Conservation (phyloP, 2,113 vertebrate species). For the Hypomesus transpacificus region DNA sequence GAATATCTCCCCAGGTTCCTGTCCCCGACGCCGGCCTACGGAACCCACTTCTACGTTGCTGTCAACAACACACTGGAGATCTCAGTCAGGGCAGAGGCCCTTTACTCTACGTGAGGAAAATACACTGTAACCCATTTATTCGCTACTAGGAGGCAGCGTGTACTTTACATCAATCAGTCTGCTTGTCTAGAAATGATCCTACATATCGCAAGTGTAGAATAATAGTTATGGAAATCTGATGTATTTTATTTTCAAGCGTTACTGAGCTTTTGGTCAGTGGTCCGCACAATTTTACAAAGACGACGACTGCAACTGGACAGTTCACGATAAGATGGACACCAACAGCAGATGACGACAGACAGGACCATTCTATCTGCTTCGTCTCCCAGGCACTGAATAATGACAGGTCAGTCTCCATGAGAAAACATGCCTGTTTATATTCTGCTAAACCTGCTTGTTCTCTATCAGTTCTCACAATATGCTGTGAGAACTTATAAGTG, state of each 20-base stretch:
- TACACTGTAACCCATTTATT: not conserved
- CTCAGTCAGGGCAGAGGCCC: conserved; percentile 8
- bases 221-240: not conserved
- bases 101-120: not conserved
- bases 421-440: not conserved
- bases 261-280: not conserved
- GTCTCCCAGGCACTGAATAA: not conserved
- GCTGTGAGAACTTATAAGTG: too few relatives aligned
- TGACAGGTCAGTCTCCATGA: too few relatives aligned
- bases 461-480: too few relatives aligned
- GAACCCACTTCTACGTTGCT: not conserved
- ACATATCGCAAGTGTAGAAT: too few relatives aligned
- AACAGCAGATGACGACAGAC: not conserved
- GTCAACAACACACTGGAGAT: conserved; percentile 2
- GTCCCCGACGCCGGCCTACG: conserved; percentile 9
- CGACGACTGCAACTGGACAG: not conserved
- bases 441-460: not conserved
- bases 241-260: not conserved
- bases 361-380: not conserved
- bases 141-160: not conserved
- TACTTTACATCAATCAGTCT: too few relatives aligned
- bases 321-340: not conserved
- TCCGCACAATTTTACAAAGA: not conserved
- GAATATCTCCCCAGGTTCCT: conserved; percentile 9
- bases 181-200: too few relatives aligned